A percentile compares a stretch with the other conserved stretches of the same genome.
phyloP scores from a whole-genome alignment of 2,113 vertebrate species.

The Zeus faber region DNA sequence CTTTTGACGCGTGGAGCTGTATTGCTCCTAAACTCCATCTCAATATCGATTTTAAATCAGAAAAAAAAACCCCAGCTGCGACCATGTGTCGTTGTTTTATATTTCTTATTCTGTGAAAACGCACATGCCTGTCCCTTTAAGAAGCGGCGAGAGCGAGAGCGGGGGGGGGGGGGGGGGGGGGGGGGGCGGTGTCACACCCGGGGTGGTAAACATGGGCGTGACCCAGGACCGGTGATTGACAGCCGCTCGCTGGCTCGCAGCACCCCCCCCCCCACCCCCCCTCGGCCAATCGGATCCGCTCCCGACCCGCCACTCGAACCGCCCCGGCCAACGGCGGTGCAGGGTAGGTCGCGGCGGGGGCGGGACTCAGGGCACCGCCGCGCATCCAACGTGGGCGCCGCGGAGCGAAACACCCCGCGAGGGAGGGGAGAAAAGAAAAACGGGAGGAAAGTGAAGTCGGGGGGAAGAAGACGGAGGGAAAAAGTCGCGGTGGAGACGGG shows the following conservation, averaged over 20 bases:
- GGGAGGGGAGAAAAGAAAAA: too few species aligned
- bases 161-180: constrained; percentile 67
- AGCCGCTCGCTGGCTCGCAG: constrained; percentile 31
- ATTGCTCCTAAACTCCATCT: too few species aligned
- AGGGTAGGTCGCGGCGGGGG: constrained; percentile 39
- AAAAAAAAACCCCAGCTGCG: too few species aligned
- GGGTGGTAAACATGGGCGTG: constrained; percentile 84
- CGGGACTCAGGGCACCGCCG: constrained; percentile 67
- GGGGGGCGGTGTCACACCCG: constrained; percentile 86
- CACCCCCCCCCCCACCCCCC: constrained; percentile 23
- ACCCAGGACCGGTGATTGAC: constrained; percentile 71
- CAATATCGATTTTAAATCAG: too few species aligned
- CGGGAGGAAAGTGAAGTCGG: constrained; percentile 61
- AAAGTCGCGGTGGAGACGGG: constrained; percentile 54
- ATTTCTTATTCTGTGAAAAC: neutral
- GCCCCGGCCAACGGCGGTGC: constrained; percentile 60
- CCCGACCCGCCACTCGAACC: constrained; percentile 12
- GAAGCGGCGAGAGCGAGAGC: constrained; percentile 73
- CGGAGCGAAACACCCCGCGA: constrained; percentile 46
- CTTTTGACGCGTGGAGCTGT: too few species aligned
- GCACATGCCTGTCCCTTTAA: constrained; percentile 78
- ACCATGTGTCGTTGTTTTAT: too few species aligned
- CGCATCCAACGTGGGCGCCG: constrained; percentile 86
- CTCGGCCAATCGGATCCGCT: constrained; percentile 48
- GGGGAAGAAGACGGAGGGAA: constrained; percentile 46